Base-by-base conservation (phyloP, 1,140 invertebrate species). In the Leptinotarsa texana region DNA sequence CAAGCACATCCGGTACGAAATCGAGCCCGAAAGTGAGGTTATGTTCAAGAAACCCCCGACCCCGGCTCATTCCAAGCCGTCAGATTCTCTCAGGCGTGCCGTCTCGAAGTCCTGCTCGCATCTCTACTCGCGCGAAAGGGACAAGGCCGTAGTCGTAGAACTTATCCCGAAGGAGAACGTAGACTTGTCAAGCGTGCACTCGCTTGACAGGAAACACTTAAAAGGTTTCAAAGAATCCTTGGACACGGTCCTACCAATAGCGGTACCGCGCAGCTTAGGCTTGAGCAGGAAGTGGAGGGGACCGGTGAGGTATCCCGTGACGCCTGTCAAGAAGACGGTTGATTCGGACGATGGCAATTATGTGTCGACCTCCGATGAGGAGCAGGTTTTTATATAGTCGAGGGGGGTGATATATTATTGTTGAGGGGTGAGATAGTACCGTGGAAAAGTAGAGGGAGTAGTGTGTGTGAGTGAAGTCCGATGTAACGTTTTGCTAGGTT, bases 271-370 rank as follows among this genome's bases (percentile, higher is more conserved):
- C 69, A 89, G 87, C 79, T 86, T 87, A 77, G 88, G 87, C 8
- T 76, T 89, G 0, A 87, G 89, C 68, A 83, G 89, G 76, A 86
- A 86, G 75, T 90, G 89, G 88, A 76, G 86, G 21, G 89, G 89
- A 0, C 89, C 88, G 42, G 87, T 90, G 0, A 83, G 86, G 72
- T 90, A 90, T 81, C 89, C 89, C n/a, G 89, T 90, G 5, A 90
- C 89, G 63, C 89, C 89, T 49, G 77, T 85, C 1, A 84, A 84
- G 74, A 79, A 83, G 75, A 63, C 72, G 22, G 48, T 63, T 5
- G 61, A 75, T 3, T 22, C 24, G 4, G 63, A 77, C 21, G 72
- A 79, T 27, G 48, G 67, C 24, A 63, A 76, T 21, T 75, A 72
- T 63, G 74, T 74, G 65, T 73, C 77, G 13, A 82, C 81, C 61